Percentiles rank a stretch among this genome's conserved stretches.
Conservation (phyloP, 2,797 vertebrate species). For the Rhinoraja longicauda region DNA sequence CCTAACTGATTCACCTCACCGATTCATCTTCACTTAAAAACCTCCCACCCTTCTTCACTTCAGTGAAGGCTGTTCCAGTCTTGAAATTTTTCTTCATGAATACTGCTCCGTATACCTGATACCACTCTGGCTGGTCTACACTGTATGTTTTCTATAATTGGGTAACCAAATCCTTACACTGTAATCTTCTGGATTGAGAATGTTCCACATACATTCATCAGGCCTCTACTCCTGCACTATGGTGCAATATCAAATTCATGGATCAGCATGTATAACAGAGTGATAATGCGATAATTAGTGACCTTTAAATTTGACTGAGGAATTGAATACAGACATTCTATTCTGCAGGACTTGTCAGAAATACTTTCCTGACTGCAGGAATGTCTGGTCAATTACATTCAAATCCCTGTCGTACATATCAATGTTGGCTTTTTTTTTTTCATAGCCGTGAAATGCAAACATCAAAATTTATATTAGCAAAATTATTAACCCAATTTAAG, state of each 20-base stretch:
- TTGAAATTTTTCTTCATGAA: neutral
- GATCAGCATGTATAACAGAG: neutral
- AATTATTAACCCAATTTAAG: neutral
- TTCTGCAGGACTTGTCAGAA: neutral
- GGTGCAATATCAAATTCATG: neutral
- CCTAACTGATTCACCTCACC: neutral
- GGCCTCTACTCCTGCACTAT: neutral
- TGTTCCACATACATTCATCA: neutral
- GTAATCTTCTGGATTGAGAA: neutral
- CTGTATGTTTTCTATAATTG: neutral
- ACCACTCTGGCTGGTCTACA: neutral
- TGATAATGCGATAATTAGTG: slow-evolving; percentile 1
- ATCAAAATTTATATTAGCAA: neutral
- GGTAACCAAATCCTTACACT: neutral
- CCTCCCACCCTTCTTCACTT: neutral
- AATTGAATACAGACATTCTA: neutral
- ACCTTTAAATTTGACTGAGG: neutral
- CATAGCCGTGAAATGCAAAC: neutral
- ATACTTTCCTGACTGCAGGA: neutral
- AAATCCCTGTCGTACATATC: neutral
- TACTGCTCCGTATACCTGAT: neutral
- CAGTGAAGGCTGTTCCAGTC: neutral
- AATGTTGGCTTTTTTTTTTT: neutral
- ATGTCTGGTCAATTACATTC: neutral
- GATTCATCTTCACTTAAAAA: neutral